Evolutionary conservation across 2,797 vertebrate species (phyloP), one percentile per base, ranked within the genome.

Genomic region (Chelidonichthys spinosus): DNA sequence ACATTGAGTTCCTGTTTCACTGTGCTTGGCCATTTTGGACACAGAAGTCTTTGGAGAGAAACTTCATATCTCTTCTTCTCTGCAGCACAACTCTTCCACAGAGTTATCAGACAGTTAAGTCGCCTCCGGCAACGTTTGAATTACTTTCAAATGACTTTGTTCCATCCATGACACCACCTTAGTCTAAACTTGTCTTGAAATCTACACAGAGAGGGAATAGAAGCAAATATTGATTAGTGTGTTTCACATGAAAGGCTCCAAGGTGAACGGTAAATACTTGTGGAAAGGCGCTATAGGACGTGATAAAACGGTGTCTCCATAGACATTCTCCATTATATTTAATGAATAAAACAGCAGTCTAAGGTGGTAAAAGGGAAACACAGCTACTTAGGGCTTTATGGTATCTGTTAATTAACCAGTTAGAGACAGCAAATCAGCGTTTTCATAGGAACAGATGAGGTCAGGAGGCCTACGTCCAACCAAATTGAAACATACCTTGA

Each of bases 111-210:
- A 84, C 81, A 85, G 84, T 87, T 83, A 40, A 54, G 74, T 61
- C 42, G 87, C 89, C 88, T 84, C 76, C 13, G 82, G 89, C 87
- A 63, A 77, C 91, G 74, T 92, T 84, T 81, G 83, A 90, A 90
- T 88, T 87, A 91, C 90, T 92, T 93, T 92, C 83, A 90, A 88
- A 87, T 90, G 91, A 92, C 91, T 93, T 93, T 88, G 79, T 84
- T 89, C 79, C 79, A 82, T 79, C 72, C 72, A 72, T 59, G 82
- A 87, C 84, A 89, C 90, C 90, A 89, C 83, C 81, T 87, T 74
- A 92, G 87, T 84, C 87, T 83, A 90, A 90, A 92, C 90, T 86
- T 91, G 91, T 92, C 90, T 87, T 85, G 82, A 89, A 88, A 90
- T 90, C 87, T 88, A 83, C 84, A 76, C 70, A 63, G 59, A 72